Evolutionary conservation across 2,888 invertebrate genomes (phyloP), one percentile per base, ranked within the genome.

Genomic region (Cryptops parisi): DNA sequence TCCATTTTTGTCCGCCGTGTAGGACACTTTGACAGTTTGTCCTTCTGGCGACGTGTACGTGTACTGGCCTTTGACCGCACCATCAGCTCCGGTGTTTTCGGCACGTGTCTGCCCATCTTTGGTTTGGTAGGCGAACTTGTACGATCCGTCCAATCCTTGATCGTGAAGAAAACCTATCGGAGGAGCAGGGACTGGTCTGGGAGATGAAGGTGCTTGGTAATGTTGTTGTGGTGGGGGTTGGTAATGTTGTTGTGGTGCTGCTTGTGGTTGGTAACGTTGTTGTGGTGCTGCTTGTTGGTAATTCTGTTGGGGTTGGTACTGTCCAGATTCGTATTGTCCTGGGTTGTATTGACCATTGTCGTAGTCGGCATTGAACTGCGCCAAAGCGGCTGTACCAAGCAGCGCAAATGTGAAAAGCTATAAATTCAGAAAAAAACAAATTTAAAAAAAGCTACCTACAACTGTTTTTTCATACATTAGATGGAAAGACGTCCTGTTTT

Each of bases 1-100:
- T n/a, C 55, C 55, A 38, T 55, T 47, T 44, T 55, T 39, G 48
- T 54, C 55, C 3, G 54, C 54, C 5, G 41, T 50, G 54, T 54
- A 43, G 4, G 45, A 24, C 1, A 51, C 51, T 19, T 51, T n/a
- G 24, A 51, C 27, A 19, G 41, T 21, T 26, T 51, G 51, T 17
- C 54, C 54, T 49, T 54, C 54, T 19, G 54, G 54, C 2, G 49
- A 40, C 5, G 50, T 50, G 23, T 54, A 54, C 15, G 50, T 39
- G 44, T 54, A 54, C 2, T 49, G 26, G 2, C 54, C 51, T 19
- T 26, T 22, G 19, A 51, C 44, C 5, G 43, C 51, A 2, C 51
- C 51, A 17, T 51, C 51, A 12, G 41, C 17, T 24, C 51, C 51
- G n/a, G 51, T 51, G n/a, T 27, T 27, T 27, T 51, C 51, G 1